Evolutionary conservation across 2,113 vertebrate genomes (phyloP).

Genomic region (Pygoscelis antarcticus): DNA sequence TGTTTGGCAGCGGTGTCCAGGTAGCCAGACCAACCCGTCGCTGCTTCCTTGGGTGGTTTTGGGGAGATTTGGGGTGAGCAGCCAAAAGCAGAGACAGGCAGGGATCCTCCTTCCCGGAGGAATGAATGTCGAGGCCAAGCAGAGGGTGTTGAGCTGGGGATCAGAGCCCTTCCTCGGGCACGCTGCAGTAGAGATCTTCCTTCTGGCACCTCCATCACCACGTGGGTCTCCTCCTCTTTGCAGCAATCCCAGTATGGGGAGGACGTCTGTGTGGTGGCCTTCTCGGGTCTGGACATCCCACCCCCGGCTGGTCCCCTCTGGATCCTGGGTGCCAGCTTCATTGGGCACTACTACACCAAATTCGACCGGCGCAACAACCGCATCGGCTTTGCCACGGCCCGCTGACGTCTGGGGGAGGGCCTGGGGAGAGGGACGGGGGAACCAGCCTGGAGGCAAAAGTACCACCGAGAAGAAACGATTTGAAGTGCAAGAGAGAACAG

Average conservation of each 20-base stretch:
- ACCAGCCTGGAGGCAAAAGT: background rate
- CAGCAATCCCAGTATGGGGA: slow-evolving; percentile 85
- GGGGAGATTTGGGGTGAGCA: background rate
- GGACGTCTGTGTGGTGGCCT: slow-evolving; percentile 86
- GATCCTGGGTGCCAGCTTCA: slow-evolving; percentile 95
- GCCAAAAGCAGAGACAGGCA: background rate
- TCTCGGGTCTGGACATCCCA: slow-evolving; percentile 87
- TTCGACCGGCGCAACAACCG: slow-evolving; percentile 92
- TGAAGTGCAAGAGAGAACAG: background rate
- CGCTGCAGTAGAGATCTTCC: rapidly evolving
- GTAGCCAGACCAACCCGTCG: rapidly evolving
- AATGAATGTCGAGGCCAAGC: rapidly evolving
- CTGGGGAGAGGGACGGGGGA: rapidly evolving
- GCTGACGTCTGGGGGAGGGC: slow-evolving; percentile 57
- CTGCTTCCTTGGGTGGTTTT: background rate
- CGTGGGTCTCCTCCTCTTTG: background rate
- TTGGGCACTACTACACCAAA: slow-evolving; percentile 92
- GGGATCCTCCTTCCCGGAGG: background rate
- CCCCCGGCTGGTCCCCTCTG: slow-evolving; percentile 91
- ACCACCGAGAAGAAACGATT: background rate
- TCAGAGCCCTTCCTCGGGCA: background rate
- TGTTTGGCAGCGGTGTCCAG: rapidly evolving
- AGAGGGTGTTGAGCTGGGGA: background rate
- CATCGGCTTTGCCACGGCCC: slow-evolving; percentile 90
- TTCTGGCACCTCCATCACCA: background rate